These are phyloP conservation scores for Heterotis niloticus DNA, from an alignment of 2,113 vertebrate genomes.

Conservation along the genomic window DNA sequence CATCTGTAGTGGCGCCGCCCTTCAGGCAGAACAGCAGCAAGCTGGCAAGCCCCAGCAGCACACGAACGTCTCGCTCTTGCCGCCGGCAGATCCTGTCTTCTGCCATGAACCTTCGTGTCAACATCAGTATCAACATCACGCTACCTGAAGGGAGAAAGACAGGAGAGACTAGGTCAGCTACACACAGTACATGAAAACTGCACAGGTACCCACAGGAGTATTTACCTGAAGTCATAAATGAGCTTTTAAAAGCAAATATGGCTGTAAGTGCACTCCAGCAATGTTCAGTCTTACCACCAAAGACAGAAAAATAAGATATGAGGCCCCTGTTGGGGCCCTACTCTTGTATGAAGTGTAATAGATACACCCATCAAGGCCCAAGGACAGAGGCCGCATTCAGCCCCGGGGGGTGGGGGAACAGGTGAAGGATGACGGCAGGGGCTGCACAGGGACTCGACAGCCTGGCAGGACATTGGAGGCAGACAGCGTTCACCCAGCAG, in stretches of 20 bases:
- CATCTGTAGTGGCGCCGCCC: slow-evolving; percentile 43
- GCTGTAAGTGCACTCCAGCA: slow-evolving; percentile 2
- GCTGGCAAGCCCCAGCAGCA: slow-evolving; percentile 57
- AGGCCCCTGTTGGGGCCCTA: slow-evolving; percentile 39
- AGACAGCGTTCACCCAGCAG: not conserved
- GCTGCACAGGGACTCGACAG: slow-evolving; percentile 20
- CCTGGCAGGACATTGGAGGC: too few species aligned
- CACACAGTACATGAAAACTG: not conserved
- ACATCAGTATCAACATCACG: slow-evolving; percentile 70
- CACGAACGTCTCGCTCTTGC: slow-evolving; percentile 57
- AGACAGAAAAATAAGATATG: not conserved
- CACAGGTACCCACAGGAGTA: too few species aligned
- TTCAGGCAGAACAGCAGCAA: slow-evolving; percentile 64
- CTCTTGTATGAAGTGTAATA: slow-evolving; percentile 62
- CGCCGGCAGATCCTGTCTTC: slow-evolving; percentile 61
- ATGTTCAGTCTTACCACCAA: too few species aligned
- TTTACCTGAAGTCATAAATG: too few species aligned
- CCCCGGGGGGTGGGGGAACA: not conserved
- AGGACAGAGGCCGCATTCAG: slow-evolving; percentile 2
- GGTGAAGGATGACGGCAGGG: slow-evolving; percentile 27
- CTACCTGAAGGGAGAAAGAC: slow-evolving; percentile 44
- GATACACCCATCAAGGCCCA: slow-evolving; percentile 58
- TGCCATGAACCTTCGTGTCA: slow-evolving; percentile 52
- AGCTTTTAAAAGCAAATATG: not conserved
- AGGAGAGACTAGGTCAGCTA: slow-evolving; percentile 31